Evolutionary conservation across 2,113 vertebrate genomes (phyloP).

Genomic region (Myiopsitta monachus): DNA sequence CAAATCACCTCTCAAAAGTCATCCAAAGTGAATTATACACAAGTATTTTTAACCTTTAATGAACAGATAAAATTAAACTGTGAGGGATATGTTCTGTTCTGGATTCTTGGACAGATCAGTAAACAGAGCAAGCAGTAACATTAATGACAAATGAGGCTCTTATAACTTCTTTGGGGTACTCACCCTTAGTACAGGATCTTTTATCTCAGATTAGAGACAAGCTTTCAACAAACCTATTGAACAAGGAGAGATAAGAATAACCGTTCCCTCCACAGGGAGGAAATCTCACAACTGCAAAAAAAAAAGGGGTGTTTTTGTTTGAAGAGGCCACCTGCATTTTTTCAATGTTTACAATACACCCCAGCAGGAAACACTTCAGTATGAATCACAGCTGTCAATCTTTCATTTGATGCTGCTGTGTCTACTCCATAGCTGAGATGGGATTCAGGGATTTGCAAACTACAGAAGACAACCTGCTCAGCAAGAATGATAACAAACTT

Average conservation of each 20-base stretch:
- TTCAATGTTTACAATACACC: background rate
- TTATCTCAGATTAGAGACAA: background rate
- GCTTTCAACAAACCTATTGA: background rate
- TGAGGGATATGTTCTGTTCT: background rate
- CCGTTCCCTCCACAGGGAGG: background rate
- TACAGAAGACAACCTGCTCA: background rate
- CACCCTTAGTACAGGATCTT: background rate
- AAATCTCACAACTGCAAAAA: background rate
- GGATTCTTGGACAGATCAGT: background rate
- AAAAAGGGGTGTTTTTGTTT: background rate
- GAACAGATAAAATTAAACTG: background rate
- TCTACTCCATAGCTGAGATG: background rate
- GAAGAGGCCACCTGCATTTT: constrained; percentile 53
- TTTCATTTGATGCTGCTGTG: background rate
- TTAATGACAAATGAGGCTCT: background rate
- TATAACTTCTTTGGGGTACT: background rate
- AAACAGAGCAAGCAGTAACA: background rate
- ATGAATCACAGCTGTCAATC: constrained; percentile 14
- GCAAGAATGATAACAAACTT: background rate
- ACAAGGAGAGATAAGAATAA: background rate
- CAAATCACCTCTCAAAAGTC: background rate
- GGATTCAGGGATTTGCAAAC: background rate
- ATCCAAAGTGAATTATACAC: background rate
- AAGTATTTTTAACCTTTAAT: background rate
- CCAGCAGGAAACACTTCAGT: constrained; percentile 38